Percentiles rank a stretch among this genome's conserved stretches.
Conservation (phyloP, 1,140 invertebrate species). For the Agraylea sexmaculata region DNA sequence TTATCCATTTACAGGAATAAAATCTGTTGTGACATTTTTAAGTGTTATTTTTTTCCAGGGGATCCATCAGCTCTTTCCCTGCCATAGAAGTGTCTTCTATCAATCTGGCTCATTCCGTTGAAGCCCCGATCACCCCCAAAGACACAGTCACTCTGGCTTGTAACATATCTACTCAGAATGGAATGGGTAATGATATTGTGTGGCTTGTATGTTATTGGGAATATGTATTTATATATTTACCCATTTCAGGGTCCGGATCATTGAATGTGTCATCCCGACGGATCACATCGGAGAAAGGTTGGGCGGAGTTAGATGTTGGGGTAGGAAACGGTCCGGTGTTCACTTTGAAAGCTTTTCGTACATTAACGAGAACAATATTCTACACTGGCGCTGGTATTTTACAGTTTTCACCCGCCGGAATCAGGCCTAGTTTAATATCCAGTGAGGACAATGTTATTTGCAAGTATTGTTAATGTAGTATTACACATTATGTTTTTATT, state of each 20-base stretch:
- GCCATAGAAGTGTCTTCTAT: slow-evolving; percentile 82
- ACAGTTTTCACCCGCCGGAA: slow-evolving; percentile 57
- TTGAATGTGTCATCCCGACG: slow-evolving; percentile 63
- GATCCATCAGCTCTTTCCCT: slow-evolving; percentile 46
- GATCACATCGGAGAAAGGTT: slow-evolving; percentile 67
- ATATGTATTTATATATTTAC: no score
- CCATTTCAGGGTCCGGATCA: slow-evolving; percentile 49
- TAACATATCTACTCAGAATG: slow-evolving; percentile 75
- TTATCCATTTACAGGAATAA: no score
- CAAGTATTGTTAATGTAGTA: not conserved
- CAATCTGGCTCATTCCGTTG: slow-evolving; percentile 84
- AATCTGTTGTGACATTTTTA: no score
- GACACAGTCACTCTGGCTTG: slow-evolving; percentile 74
- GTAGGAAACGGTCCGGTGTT: slow-evolving; percentile 67
- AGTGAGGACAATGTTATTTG: slow-evolving; percentile 43
- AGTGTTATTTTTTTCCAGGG: slow-evolving; percentile 33
- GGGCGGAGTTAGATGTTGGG: slow-evolving; percentile 68
- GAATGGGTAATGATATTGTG: slow-evolving; percentile 46
- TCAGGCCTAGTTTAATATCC: slow-evolving; percentile 56
- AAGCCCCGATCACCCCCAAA: slow-evolving; percentile 75
- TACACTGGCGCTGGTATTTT: slow-evolving; percentile 57
- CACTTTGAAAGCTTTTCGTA: slow-evolving; percentile 61
- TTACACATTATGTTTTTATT: slow-evolving; percentile 24
- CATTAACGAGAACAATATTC: slow-evolving; percentile 56
- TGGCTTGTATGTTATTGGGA: not conserved